Conservation (phyloP, 92 coral and sea anemone species). For the Heteractis magnifica region DNA sequence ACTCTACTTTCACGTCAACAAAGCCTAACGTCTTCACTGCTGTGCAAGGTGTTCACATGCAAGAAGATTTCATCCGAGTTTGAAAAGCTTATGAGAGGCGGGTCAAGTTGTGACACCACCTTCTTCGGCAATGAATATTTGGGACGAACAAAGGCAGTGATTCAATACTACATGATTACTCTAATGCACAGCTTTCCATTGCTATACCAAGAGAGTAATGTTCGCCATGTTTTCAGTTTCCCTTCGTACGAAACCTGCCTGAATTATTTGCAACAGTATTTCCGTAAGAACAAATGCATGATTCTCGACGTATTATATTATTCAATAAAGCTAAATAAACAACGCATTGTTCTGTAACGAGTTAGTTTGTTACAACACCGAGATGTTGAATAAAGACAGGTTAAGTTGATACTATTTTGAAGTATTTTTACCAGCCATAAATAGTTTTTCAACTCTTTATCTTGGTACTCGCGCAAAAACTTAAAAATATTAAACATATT, state of each 20-base stretch:
- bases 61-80: not conserved
- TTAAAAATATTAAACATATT: no score
- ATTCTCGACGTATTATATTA: no score
- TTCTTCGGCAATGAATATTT: no score
- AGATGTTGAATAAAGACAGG: not conserved
- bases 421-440: not conserved
- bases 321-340: not conserved
- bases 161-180: no score
- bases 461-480: not conserved
- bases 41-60: not conserved
- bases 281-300: no score
- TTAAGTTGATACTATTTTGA: no score
- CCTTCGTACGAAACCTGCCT: not conserved
- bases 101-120: no score
- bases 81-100: not conserved
- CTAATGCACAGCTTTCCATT: no score
- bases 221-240: not conserved
- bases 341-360: slow-evolving; percentile 2
- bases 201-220: no score
- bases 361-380: not conserved
- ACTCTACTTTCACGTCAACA: not conserved
- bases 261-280: not conserved
- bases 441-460: no score
- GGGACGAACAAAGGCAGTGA: no score
- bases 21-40: not conserved